Evolutionary conservation across 1,140 invertebrate genomes (phyloP).

Genomic region (Bombus confusus): DNA sequence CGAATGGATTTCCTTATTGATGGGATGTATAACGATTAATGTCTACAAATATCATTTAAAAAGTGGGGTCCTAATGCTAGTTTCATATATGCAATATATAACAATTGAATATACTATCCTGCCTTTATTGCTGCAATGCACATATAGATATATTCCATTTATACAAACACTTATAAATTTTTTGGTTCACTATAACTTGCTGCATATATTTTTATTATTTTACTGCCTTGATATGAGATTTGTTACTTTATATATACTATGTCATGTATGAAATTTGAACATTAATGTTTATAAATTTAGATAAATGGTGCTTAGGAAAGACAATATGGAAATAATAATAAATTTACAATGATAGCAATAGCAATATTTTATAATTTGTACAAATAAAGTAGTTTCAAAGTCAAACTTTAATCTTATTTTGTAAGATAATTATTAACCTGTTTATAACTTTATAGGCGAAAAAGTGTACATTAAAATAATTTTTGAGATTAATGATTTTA

Average conservation of each 20-base stretch:
- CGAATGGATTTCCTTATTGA: conserved; percentile 91
- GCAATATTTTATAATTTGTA: conserved; percentile 9
- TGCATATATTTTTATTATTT: conserved; percentile 35
- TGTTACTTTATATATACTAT: conserved; percentile 33
- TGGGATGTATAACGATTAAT: conserved; percentile 90
- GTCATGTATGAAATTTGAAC: background rate
- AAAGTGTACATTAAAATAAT: background rate
- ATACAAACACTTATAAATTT: conserved; percentile 30
- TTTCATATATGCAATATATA: background rate
- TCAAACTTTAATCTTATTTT: conserved; percentile 13
- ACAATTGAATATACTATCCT: conserved; percentile 6
- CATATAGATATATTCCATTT: conserved; percentile 32
- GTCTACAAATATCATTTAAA: background rate
- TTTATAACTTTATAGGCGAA: conserved; percentile 10
- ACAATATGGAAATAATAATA: conserved; percentile 27
- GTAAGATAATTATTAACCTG: conserved; percentile 18
- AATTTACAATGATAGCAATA: conserved; percentile 1
- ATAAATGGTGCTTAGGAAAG: conserved; percentile 7
- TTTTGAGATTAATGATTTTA: conserved; percentile 1
- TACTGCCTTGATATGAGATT: conserved; percentile 46
- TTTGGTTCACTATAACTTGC: conserved; percentile 15
- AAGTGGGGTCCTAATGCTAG: background rate
- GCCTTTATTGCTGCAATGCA: conserved; percentile 21
- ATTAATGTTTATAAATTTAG: conserved; percentile 8
- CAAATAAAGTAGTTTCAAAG: background rate